Evolutionary conservation across 2,797 vertebrate species (phyloP), one percentile per base, ranked within the genome.

Genomic region (Labeo calbasu): DNA sequence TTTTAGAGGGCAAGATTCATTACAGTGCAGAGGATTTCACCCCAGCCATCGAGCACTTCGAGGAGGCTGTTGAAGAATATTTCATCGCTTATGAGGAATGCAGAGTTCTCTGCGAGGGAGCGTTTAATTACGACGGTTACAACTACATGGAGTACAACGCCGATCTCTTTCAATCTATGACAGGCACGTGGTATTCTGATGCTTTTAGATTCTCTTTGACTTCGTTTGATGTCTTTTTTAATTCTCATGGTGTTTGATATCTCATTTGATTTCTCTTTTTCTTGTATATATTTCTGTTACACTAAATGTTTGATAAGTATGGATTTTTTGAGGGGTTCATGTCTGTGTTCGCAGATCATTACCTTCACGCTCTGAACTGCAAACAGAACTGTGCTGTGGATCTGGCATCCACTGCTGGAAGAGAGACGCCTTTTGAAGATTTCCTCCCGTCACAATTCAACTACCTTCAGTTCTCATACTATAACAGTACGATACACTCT

Each of bases 401-500:
- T 80, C 87, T 99, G 86, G 97, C 98, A 2, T 92, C 93, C 0
- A 91, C 94, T 3, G 92, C 95, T 0, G 96, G 96, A 51, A 93
- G 61, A 71, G 93, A 96, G 28, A 95, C 96, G 80, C 96, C 97
- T 17, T 91, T 97, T 19, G 96, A 99, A 84, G 95, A 99, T 86
- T 99, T 98, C 91, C 94, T 99, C 4, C 96, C 97, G 0, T 95
- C 96, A 0, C 97, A 97, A 82, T 98, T 97, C 90, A 97, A 99
- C 92, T 99, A 99, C 88, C 95, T 99, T 80, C 98, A 99, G 93
- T 99, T 99, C 90, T 96, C 98, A 88, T 99, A 98, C 93, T 97
- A 98, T 90, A 99, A 97, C 94, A 96, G 98, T 99, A 93, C 93
- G 98, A 87, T 5, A 5, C 40, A 4, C 11, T 51, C n/a, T 40